Base-by-base conservation (phyloP, 1,140 invertebrate genomes). In the Cephus cinctus region DNA sequence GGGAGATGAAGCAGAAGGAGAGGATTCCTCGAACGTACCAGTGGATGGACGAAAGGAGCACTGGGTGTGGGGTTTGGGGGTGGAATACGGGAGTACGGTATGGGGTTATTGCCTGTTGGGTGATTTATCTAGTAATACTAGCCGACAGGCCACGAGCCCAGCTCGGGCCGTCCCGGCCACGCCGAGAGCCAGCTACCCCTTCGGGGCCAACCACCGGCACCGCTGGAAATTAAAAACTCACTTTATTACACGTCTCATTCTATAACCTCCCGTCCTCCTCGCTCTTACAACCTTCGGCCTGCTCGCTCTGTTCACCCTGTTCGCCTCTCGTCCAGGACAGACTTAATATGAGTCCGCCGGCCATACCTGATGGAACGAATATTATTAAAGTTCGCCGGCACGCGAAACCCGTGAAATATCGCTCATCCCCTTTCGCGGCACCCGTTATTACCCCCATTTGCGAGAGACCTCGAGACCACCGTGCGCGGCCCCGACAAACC, bases 61-160 rank as follows among this genome's bases (percentile, higher is more conserved):
- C 1, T 27, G 6, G 6, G n/a, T 47, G 31, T 3, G 18, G 40
- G 19, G 27, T 6, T 50, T 47, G 51, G 47, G 43, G 42, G 20
- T 21, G 43, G 38, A 23, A 48, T 42, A 38, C 12, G 49, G 43
- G 19, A 35, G 27, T 27, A 41, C 22, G 51, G 60, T 57, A 61
- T 60, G 65, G 65, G 68, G 69, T 73, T 76, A 76, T 76, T 76
- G 73, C 73, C 71, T 72, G 72, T 75, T 74, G 67, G 72, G 71
- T 75, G 73, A 75, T 75, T 76, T 76, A 76, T 76, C 73, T 76
- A 76, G 73, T 75, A 76, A 76, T 76, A 76, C 72, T 76, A 65
- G 71, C 65, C 69, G 73, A 73, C 73, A 73, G 73, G 69, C 66
- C 67, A 65, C 69, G 67, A 66, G 66, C 63, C 50, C 47, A 43